These are phyloP conservation scores for Sapayoa aenigma DNA, from an alignment of 2,113 vertebrate species.

Conservation along the genomic window DNA sequence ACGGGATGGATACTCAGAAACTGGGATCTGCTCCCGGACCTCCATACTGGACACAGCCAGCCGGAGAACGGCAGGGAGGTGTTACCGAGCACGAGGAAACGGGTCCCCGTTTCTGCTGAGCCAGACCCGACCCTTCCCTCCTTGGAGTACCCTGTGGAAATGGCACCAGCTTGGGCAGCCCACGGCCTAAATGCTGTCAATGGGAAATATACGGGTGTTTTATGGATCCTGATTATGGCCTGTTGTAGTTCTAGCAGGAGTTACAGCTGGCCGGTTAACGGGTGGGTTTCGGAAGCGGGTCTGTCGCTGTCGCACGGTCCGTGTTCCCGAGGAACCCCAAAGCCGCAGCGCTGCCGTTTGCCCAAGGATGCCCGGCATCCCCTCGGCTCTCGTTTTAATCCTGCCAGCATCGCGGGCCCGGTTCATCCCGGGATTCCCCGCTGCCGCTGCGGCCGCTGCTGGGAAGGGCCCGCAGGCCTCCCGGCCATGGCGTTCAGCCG, in stretches of 20 bases:
- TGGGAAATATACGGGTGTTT: fast-evolving
- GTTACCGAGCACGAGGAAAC: neutral
- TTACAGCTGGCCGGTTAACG: neutral
- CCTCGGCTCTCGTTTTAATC: fast-evolving
- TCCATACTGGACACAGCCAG: neutral
- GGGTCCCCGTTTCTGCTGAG: fast-evolving
- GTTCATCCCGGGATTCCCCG: neutral
- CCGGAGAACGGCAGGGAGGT: fast-evolving
- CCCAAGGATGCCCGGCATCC: neutral
- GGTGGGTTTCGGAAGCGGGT: fast-evolving
- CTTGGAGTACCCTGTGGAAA: fast-evolving
- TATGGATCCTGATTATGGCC: too few species aligned
- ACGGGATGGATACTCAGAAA: fast-evolving
- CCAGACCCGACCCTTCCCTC: neutral
- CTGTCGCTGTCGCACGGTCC: fast-evolving
- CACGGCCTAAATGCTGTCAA: fast-evolving
- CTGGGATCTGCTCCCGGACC: neutral
- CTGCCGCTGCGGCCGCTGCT: neutral
- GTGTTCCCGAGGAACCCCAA: fast-evolving
- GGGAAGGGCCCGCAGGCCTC: too few species aligned
- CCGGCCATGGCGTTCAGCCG: fast-evolving
- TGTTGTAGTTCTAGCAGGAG: fast-evolving
- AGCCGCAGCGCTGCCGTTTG: fast-evolving
- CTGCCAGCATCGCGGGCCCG: neutral
- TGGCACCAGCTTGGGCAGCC: neutral